Evolutionary conservation across 2,888 invertebrate genomes (phyloP), one percentile per base, ranked within the genome.

Genomic region (Lordiphosa andalusiaca): DNA sequence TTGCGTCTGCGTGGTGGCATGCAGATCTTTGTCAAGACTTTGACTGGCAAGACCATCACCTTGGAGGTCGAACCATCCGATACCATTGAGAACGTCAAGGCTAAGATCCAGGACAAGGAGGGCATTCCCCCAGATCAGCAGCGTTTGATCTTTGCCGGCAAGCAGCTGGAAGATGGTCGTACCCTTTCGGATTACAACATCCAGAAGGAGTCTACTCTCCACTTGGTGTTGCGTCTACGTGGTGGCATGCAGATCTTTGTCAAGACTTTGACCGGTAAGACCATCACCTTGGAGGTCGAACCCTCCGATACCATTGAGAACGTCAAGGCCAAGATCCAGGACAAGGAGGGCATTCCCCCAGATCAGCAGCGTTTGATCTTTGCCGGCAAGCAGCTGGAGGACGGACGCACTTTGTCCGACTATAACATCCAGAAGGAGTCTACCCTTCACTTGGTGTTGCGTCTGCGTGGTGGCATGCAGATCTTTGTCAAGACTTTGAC

Each of bases 131-230:
- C 48, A 48, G 48, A 48, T 48, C 48, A 48, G 52, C 52, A 53
- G 52, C 61, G 61, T 36, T 12, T 60, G 60, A 61, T 60, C 53
- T 61, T 61, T 2, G 61, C 61, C 4, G 61, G 61, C 3, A 62
- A 62, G 53, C 61, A 60, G 53, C 42, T 61, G 33, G 61, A 60
- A 12, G 61, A 59, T 2, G 58, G 58, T 49, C 58, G 58, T n/a
- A 59, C 58, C 0, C 3, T 59, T 42, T 59, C 58, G 19, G 58
- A 59, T 6, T 59, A 59, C 38, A 59, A 59, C 42, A 61, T 61
- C 38, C 61, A 61, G 42, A 61, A 61, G 53, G 61, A 61, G 48
- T 61, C 61, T 0, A 61, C 61, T 0, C 12, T 61, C 0, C 61
- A 61, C 2, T 53, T 61, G 58, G 60, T 61, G 1, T 59, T 61